Conservation (phyloP, 2,797 vertebrate species). For the Rallus crepitans region DNA sequence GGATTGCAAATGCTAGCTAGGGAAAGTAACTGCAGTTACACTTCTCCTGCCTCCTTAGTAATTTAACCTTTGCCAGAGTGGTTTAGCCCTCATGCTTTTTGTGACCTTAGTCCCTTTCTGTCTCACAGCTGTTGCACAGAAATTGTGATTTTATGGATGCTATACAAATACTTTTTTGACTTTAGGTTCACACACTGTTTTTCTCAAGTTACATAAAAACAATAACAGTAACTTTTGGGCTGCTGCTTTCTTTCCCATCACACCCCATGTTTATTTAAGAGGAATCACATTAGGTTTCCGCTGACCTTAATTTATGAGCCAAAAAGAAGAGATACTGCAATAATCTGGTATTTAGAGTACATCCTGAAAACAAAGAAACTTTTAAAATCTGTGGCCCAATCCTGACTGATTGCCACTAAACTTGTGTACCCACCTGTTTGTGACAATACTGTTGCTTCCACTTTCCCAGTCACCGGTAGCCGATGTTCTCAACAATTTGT, state of each 20-base stretch:
- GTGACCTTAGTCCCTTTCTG: background rate
- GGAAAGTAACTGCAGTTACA: background rate
- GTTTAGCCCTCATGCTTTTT: background rate
- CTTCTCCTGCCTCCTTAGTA: constrained; percentile 1
- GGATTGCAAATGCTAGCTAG: background rate
- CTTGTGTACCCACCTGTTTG: constrained; percentile 87
- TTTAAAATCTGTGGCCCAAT: background rate
- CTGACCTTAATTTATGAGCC: background rate
- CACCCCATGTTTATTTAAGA: background rate
- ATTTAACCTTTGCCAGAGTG: constrained; percentile 16
- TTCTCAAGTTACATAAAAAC: background rate
- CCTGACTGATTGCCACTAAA: background rate
- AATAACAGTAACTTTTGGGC: background rate
- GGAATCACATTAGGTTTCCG: background rate
- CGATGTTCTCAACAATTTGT: constrained; percentile 89
- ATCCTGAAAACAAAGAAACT: background rate
- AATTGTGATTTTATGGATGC: background rate
- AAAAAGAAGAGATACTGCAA: background rate
- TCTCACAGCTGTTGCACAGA: constrained; percentile 18
- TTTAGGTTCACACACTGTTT: background rate
- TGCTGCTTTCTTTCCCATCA: background rate
- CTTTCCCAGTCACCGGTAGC: constrained; percentile 96
- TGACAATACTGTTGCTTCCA: constrained; percentile 97
- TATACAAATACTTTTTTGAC: background rate
- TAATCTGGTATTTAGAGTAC: background rate